A percentile compares a stretch with the other conserved stretches of the same genome.
Conservation (phyloP, 2,888 invertebrate species). For the Galerucella calmariensis region DNA sequence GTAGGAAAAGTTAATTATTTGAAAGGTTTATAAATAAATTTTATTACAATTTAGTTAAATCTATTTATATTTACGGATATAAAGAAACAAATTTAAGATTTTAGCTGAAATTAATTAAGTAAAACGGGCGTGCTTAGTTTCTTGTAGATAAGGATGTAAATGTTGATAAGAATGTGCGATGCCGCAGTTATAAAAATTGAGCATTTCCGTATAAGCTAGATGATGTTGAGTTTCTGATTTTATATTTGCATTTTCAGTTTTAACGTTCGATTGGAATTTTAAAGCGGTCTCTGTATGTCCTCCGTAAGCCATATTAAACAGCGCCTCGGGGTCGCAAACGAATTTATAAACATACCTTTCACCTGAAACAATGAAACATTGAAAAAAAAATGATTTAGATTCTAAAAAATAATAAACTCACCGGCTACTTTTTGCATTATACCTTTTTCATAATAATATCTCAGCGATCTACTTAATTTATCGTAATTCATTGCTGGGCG, state of each 20-base stretch:
- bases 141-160: conserved; percentile 62
- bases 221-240: conserved; percentile 61
- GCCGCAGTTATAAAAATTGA: conserved; percentile 65
- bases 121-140: conserved; percentile 55
- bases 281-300: conserved; percentile 49
- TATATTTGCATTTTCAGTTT: conserved; percentile 59
- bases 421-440: conserved; percentile 98
- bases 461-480: conserved; percentile 89
- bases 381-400: neutral
- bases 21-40: neutral
- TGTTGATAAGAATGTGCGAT: conserved; percentile 63
- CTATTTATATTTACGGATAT: neutral
- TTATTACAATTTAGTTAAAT: neutral
- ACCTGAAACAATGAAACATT: conserved; percentile 67
- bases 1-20: no score
- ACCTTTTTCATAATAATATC: conserved; percentile 99
- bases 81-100: neutral
- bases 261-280: conserved; percentile 51
- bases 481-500: conserved; percentile 98
- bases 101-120: conserved; percentile 41
- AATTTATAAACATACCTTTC: conserved; percentile 97
- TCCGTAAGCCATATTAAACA: conserved; percentile 85
- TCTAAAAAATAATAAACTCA: conserved; percentile 51
- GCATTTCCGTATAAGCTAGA: conserved; percentile 64
- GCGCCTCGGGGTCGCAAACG: conserved; percentile 92